These are phyloP conservation scores for Lithophane socia DNA, from an alignment of 2,888 invertebrate species.

Conservation along the genomic window DNA sequence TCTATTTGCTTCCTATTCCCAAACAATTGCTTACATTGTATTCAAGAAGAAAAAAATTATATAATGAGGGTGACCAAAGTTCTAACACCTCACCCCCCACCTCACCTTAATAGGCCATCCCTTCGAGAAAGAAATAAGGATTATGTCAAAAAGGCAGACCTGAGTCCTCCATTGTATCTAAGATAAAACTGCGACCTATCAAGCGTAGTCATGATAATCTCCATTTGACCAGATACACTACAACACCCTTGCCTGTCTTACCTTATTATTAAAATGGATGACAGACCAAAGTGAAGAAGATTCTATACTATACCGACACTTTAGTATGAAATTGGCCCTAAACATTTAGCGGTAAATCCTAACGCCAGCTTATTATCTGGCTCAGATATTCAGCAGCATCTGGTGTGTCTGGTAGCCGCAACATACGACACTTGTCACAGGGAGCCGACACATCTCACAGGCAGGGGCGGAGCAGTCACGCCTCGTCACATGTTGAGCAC, in stretches of 20 bases:
- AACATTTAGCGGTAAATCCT: slow-evolving; percentile 31
- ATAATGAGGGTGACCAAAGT: too few relatives aligned
- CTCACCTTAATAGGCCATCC: too few relatives aligned
- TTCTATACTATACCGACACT: background rate
- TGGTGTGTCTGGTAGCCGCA: slow-evolving; percentile 12
- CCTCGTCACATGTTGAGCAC: slow-evolving; percentile 55
- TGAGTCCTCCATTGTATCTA: background rate
- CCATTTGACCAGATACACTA: background rate
- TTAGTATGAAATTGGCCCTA: slow-evolving; percentile 9
- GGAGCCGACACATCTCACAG: slow-evolving; percentile 38
- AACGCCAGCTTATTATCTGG: slow-evolving; percentile 7
- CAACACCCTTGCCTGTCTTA: too few relatives aligned
- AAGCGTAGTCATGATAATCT: background rate
- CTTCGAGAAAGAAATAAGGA: background rate
- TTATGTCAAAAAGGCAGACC: background rate
- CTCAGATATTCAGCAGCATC: slow-evolving; percentile 17
- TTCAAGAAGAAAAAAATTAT: too few relatives aligned
- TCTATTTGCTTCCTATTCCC: too few relatives aligned
- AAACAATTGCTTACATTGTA: too few relatives aligned
- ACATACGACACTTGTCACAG: slow-evolving; percentile 14
- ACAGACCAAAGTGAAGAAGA: slow-evolving; percentile 6
- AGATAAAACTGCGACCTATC: background rate
- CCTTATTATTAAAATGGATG: background rate
- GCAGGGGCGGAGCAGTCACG: slow-evolving; percentile 54
- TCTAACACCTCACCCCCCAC: too few relatives aligned